Evolutionary conservation across 2,888 invertebrate genomes (phyloP).

Genomic region (Poecilus cupreus): DNA sequence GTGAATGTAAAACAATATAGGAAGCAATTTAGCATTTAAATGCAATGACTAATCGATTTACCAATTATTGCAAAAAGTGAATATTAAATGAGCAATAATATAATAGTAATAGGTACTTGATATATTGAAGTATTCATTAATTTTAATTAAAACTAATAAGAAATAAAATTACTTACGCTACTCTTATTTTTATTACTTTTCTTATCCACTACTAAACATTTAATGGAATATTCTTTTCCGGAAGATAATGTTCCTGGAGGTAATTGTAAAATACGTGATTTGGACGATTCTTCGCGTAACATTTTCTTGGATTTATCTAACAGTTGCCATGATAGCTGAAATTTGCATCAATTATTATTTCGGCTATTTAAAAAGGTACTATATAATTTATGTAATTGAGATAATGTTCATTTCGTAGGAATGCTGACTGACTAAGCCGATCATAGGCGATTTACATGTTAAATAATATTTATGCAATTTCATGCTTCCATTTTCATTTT

Average conservation of each 20-base stretch:
- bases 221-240: slow-evolving; percentile 33
- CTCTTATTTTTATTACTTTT: slow-evolving; percentile 38
- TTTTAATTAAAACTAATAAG: not conserved
- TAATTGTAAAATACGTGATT: slow-evolving; percentile 26
- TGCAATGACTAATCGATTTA: too few species aligned
- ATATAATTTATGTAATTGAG: too few species aligned
- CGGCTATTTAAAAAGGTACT: too few species aligned
- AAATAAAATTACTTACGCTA: slow-evolving; percentile 32
- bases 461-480: too few species aligned
- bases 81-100: not conserved
- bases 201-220: slow-evolving; percentile 19
- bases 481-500: too few species aligned
- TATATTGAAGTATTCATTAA: not conserved
- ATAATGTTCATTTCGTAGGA: too few species aligned
- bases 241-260: slow-evolving; percentile 23
- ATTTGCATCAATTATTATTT: not conserved
- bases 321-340: slow-evolving; percentile 49
- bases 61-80: not conserved
- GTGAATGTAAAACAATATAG: too few species aligned
- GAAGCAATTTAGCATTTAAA: too few species aligned
- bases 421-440: too few species aligned
- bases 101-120: too few species aligned
- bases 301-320: slow-evolving; percentile 38
- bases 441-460: too few species aligned
- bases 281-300: slow-evolving; percentile 13